Percentiles rank a stretch among this genome's conserved stretches.
Conservation (phyloP, 2,797 vertebrate genomes). For the Enteromius anoplus region DNA sequence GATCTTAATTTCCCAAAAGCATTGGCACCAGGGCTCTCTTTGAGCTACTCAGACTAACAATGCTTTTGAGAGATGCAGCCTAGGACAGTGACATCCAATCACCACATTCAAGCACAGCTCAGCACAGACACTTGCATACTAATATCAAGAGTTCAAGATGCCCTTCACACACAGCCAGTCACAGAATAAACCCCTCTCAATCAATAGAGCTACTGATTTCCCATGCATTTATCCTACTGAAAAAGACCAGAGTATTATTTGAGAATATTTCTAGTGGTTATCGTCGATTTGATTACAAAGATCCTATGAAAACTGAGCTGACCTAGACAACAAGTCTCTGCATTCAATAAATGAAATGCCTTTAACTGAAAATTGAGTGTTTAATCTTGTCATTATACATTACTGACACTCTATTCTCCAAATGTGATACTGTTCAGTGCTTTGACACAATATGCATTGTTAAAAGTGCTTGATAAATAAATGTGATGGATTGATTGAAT, state of each 20-base stretch:
- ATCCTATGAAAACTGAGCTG: too few species aligned
- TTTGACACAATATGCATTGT: too few species aligned
- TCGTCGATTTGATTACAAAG: too few species aligned
- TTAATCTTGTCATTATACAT: too few species aligned
- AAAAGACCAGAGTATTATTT: not conserved
- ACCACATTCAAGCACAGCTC: not conserved
- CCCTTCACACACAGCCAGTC: constrained; percentile 31
- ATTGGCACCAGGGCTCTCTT: not conserved
- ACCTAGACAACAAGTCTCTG: too few species aligned
- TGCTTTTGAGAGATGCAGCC: constrained; percentile 7
- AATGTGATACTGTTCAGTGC: too few species aligned
- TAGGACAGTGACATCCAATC: constrained; percentile 22
- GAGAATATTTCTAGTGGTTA: not conserved
- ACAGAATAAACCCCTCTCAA: constrained; percentile 6
- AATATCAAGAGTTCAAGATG: not conserved
- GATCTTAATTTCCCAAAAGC: not conserved
- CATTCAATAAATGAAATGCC: too few species aligned
- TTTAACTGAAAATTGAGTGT: too few species aligned
- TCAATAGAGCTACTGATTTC: constrained; percentile 28
- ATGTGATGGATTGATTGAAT: too few species aligned
- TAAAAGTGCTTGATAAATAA: too few species aligned
- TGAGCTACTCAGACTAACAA: not conserved
- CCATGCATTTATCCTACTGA: not conserved
- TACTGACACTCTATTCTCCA: too few species aligned
- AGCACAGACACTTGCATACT: constrained; percentile 10